phyloP scores from a whole-genome alignment of 2,888 invertebrate species.

The Lepidocyrtoides sp. region DNA sequence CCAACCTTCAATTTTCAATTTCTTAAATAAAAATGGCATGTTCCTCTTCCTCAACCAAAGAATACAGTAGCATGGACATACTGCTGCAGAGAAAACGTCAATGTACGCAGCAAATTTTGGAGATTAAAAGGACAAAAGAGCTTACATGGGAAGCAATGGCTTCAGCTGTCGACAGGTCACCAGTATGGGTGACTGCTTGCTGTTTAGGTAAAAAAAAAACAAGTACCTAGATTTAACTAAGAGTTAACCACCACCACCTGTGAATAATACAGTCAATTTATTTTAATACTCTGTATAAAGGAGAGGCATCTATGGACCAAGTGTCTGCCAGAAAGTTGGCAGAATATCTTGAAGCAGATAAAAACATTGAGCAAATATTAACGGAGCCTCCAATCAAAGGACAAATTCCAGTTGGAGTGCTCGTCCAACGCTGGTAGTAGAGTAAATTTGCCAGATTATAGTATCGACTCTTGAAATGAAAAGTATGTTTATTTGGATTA shows the following conservation, averaged over 20 bases:
- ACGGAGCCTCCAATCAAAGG: slow-evolving; percentile 81
- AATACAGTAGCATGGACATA: slow-evolving; percentile 53
- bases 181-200: slow-evolving; percentile 82
- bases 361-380: slow-evolving; percentile 58
- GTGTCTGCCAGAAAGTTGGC: slow-evolving; percentile 72
- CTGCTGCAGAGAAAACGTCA: slow-evolving; percentile 63
- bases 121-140: slow-evolving; percentile 77
- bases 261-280: too few species aligned
- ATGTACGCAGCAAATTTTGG: slow-evolving; percentile 74
- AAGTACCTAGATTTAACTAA: too few species aligned
- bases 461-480: too few species aligned
- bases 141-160: slow-evolving; percentile 84
- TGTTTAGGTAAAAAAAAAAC: slow-evolving; percentile 66
- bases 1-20: too few species aligned
- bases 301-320: slow-evolving; percentile 82
- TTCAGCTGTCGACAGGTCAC: slow-evolving; percentile 76
- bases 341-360: slow-evolving; percentile 57
- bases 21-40: slow-evolving; percentile 16
- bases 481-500: too few species aligned
- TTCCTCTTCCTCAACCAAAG: background rate
- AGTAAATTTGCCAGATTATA: too few species aligned
- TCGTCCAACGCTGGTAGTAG: too few species aligned
- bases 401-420: slow-evolving; percentile 70
- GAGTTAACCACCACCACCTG: too few species aligned
- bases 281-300: too few species aligned